Base-by-base conservation (phyloP, 2,113 vertebrate genomes). In the Tachysurus fulvidraco region DNA sequence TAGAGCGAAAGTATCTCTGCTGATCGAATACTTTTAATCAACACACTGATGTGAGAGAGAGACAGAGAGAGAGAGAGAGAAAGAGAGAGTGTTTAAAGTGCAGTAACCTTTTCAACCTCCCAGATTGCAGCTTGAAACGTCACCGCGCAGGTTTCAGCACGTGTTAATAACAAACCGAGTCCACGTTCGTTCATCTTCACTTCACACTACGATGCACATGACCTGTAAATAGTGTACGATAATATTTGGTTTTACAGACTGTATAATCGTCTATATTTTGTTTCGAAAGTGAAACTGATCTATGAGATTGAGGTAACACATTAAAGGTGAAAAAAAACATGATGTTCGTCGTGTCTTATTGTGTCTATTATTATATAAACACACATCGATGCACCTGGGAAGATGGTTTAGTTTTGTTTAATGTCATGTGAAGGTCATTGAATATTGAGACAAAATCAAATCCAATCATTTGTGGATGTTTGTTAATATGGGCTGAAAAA, bases 201-300 rank as follows among this genome's bases (percentile, higher is more conserved):
- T 83, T 92, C 92, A 92, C 90, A 80, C 91, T 93, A 91, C 92
- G 59, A 92, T 92, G 92, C 93, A 93, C 93, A 92, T 93, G 90
- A 92, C 88, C 88, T 96, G 95, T 96, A 96, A 84, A 96, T 95
- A 96, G 86, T 96, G 95, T 96, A 96, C 94, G 93, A 94, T 95
- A 95, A 95, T 94, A 94, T 94, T 94, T 91, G 92, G 93, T 95
- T 96, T 96, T 95, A 95, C 93, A 94, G 94, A 94, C 93, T 95
- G 94, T 95, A 95, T 93, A 95, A 94, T 94, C 94, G 93, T 93
- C 93, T 95, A 93, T 94, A 94, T 95, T 95, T 95, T 95, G 92
- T 94, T 94, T 95, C 92, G 94, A 91, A 94, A 93, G 91, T 94
- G 93, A 94, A 95, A 94, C 93, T 94, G 93, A 94, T 95, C 94